phyloP scores from a whole-genome alignment of 2,888 invertebrate genomes.

The Leptinotarsa haldemani region DNA sequence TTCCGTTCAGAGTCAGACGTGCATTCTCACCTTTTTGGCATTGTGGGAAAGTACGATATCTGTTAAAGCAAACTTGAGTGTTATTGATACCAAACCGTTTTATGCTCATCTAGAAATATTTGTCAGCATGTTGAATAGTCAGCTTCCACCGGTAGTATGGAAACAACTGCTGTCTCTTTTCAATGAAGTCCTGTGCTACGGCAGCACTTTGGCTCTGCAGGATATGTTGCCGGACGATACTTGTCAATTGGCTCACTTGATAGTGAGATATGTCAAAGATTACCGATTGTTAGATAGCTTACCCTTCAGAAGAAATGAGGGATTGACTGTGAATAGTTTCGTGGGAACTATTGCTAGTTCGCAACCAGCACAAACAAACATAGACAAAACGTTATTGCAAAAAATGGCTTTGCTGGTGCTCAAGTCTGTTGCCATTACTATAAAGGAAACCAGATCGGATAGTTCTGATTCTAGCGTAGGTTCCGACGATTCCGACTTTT shows the following conservation, averaged over 20 bases:
- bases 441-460: constrained; percentile 89
- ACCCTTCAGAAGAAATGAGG: constrained; percentile 62
- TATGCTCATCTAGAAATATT: constrained; percentile 87
- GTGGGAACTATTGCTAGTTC: constrained; percentile 62
- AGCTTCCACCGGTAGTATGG: constrained; percentile 85
- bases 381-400: constrained; percentile 84
- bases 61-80: constrained; percentile 89
- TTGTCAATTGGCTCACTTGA: constrained; percentile 85
- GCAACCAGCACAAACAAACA: constrained; percentile 61
- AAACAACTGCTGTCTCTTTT: constrained; percentile 86
- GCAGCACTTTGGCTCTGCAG: constrained; percentile 89
- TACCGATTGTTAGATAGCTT: constrained; percentile 76
- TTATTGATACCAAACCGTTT: constrained; percentile 89
- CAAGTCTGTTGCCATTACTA: constrained; percentile 90
- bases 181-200: constrained; percentile 91
- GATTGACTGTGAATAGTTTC: constrained; percentile 64
- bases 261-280: constrained; percentile 88
- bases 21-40: constrained; percentile 83
- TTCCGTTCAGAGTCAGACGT: constrained; percentile 75
- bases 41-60: constrained; percentile 92
- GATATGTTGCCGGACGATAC: constrained; percentile 90
- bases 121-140: constrained; percentile 75
- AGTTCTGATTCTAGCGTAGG: constrained; percentile 85
- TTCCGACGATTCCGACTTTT: constrained; percentile 86
- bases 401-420: constrained; percentile 88